Evolutionary conservation across 2,888 invertebrate species (phyloP).

Genomic region (Mythimna ferrago): DNA sequence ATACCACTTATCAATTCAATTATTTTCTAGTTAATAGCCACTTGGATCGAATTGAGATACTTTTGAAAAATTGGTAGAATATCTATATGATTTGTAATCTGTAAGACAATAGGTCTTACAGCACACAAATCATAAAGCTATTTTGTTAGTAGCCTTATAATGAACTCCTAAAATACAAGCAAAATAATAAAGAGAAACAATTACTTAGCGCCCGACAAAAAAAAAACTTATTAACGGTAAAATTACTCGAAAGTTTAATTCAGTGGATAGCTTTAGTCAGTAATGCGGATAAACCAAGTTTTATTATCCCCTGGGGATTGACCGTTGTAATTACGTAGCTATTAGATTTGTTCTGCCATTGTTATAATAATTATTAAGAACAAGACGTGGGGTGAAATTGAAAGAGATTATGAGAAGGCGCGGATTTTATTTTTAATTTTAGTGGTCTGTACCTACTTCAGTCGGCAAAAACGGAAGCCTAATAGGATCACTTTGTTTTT

Average conservation of each 20-base stretch:
- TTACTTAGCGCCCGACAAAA: conserved; percentile 19
- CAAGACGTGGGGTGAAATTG: conserved; percentile 3
- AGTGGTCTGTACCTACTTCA: too few relatives aligned
- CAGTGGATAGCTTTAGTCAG: conserved; percentile 26
- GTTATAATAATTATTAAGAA: conserved; percentile 21
- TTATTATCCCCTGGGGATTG: conserved; percentile 37
- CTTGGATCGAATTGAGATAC: too few relatives aligned
- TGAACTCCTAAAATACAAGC: not conserved
- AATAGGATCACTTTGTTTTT: too few relatives aligned
- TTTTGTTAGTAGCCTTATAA: not conserved
- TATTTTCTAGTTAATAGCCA: too few relatives aligned
- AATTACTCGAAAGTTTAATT: conserved; percentile 39
- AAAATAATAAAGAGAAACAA: conserved; percentile 24
- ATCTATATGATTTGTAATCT: too few relatives aligned
- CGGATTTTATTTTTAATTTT: not conserved
- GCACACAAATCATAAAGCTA: too few relatives aligned
- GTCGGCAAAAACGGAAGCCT: too few relatives aligned
- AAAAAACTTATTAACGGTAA: conserved; percentile 10
- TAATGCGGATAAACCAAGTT: conserved; percentile 38
- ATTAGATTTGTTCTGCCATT: conserved; percentile 43
- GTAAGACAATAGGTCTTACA: too few relatives aligned
- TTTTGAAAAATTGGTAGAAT: too few relatives aligned
- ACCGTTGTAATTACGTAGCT: conserved; percentile 32
- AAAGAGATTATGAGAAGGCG: not conserved
- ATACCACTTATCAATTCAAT: too few relatives aligned